Conservation (phyloP, 2,113 vertebrate species). For the Piaya cayana region DNA sequence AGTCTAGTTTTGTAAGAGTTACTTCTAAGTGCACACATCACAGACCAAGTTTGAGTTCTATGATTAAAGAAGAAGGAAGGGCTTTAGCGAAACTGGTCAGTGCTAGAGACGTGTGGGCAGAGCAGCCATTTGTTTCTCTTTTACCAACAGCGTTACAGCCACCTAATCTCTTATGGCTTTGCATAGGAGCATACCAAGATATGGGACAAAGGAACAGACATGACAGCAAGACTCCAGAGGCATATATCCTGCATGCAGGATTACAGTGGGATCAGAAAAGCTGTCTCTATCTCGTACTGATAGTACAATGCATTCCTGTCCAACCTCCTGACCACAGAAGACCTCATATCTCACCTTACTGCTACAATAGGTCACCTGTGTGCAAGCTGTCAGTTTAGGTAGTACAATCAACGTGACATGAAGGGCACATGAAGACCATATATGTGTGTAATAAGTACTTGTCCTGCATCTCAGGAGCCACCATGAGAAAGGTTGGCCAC, state of each 20-base stretch:
- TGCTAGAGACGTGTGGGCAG: not conserved
- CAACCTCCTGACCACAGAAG: not conserved
- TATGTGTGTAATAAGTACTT: not conserved
- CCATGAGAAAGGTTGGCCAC: not conserved
- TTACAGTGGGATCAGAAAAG: not conserved
- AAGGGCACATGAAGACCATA: not conserved
- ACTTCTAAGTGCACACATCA: fast-evolving
- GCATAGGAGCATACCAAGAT: not conserved
- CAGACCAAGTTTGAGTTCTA: not conserved
- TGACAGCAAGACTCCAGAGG: not conserved
- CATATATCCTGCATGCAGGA: not conserved
- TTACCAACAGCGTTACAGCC: not conserved
- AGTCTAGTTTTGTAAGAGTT: not conserved
- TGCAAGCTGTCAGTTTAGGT: not conserved
- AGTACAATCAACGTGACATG: not conserved
- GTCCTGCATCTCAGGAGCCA: not conserved
- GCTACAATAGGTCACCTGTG: not conserved
- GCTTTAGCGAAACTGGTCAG: not conserved
- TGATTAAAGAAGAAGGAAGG: not conserved
- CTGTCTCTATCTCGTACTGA: not conserved
- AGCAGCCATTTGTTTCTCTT: not conserved
- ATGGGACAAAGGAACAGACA: not conserved
- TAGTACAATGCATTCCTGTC: not conserved
- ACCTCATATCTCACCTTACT: not conserved
- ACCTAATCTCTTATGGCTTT: not conserved